A percentile compares a stretch with the other conserved stretches of the same genome.
Evolutionary conservation across 1,140 invertebrate genomes (phyloP).

Genomic region (Glossosoma conforme): DNA sequence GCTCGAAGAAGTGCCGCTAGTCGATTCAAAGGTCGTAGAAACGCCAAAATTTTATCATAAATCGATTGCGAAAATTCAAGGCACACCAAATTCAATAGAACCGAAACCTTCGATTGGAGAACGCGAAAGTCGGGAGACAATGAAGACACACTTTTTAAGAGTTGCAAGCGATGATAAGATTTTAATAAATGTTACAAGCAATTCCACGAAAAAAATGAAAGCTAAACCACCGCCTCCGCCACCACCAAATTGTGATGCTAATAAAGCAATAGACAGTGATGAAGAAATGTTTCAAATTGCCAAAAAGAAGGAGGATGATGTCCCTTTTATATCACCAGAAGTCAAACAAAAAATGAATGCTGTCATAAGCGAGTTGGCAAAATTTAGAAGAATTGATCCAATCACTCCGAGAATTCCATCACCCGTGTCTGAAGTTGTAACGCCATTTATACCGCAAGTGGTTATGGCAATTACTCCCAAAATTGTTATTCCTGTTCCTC

Average conservation of each 20-base stretch:
- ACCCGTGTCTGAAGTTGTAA: slow-evolving; percentile 32
- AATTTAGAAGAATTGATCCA: slow-evolving; percentile 40
- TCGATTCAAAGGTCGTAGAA: slow-evolving; percentile 31
- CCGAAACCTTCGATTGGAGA: slow-evolving; percentile 26
- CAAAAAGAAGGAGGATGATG: slow-evolving; percentile 32
- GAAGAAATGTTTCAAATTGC: neutral
- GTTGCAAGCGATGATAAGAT: slow-evolving; percentile 25
- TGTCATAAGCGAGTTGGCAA: slow-evolving; percentile 51
- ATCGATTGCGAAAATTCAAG: slow-evolving; percentile 44
- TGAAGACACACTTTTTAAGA: neutral
- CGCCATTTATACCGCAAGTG: slow-evolving; percentile 29
- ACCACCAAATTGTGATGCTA: slow-evolving; percentile 29
- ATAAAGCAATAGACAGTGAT: neutral
- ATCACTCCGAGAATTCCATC: slow-evolving; percentile 32
- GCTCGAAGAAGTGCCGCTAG: slow-evolving; percentile 66
- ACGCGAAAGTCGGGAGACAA: neutral
- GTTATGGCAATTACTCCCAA: slow-evolving; percentile 40
- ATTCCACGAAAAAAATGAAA: slow-evolving; percentile 33
- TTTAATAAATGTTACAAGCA: slow-evolving; percentile 10
- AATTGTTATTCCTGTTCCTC: slow-evolving; percentile 40
- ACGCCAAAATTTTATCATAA: slow-evolving; percentile 27
- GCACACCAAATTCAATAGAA: slow-evolving; percentile 42
- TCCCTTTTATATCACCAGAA: slow-evolving; percentile 40
- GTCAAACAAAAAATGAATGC: slow-evolving; percentile 55
- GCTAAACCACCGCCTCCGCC: slow-evolving; percentile 47